phyloP scores from a whole-genome alignment of 2,113 vertebrate genomes.

The Onychostoma macrolepis region DNA sequence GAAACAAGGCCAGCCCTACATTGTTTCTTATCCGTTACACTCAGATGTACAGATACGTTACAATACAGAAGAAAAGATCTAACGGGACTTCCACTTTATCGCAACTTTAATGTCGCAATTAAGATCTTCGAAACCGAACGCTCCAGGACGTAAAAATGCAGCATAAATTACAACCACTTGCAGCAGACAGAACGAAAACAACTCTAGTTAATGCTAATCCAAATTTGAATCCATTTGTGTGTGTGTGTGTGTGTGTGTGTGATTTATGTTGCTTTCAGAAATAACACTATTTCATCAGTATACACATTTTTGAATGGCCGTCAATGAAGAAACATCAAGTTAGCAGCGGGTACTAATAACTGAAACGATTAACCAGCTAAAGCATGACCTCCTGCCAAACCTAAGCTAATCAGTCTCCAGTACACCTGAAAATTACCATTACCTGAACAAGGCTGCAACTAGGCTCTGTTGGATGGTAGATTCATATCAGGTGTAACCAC shows the following conservation, averaged over 20 bases:
- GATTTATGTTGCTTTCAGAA: no score
- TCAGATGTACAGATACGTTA: background rate
- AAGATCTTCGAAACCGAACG: no score
- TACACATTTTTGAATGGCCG: background rate
- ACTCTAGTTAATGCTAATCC: no score
- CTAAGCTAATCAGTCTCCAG: background rate
- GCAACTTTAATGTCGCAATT: no score
- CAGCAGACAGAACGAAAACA: no score
- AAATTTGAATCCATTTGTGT: no score
- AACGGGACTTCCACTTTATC: background rate
- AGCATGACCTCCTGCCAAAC: background rate
- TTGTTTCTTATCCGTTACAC: background rate
- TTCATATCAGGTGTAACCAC: background rate
- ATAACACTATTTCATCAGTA: background rate
- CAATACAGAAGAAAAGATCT: background rate
- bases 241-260: no score
- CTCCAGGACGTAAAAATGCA: no score
- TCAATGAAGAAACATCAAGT: background rate
- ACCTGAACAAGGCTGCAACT: background rate
- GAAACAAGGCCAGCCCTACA: background rate
- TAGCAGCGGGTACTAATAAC: background rate
- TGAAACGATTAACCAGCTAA: background rate
- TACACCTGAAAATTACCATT: background rate
- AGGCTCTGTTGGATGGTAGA: background rate
- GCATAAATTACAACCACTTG: no score